Evolutionary conservation across 2,113 vertebrate genomes (phyloP).

Genomic region (Seriola dumerili): DNA sequence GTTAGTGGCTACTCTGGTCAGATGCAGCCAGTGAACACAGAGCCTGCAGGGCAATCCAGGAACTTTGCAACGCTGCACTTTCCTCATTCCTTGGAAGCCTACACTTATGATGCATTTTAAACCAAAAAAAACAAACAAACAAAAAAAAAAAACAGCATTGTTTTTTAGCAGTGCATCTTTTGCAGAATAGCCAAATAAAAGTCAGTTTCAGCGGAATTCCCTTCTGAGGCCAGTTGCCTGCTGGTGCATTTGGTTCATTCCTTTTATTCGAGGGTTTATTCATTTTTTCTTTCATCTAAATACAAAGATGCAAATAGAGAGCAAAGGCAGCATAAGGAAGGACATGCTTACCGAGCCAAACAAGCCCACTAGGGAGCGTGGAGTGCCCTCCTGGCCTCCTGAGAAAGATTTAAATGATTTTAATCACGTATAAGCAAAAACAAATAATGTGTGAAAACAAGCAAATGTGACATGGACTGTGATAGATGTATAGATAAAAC

Average conservation of each 20-base stretch:
- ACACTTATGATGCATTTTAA: conserved; percentile 44
- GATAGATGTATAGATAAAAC: background rate
- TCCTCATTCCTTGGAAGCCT: conserved; percentile 16
- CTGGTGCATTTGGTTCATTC: conserved; percentile 31
- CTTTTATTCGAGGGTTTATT: conserved; percentile 24
- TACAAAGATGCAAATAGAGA: conserved; percentile 33
- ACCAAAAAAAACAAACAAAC: background rate
- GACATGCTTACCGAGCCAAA: conserved; percentile 33
- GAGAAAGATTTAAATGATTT: conserved; percentile 7
- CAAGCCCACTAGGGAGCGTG: conserved; percentile 18
- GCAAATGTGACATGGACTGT: background rate
- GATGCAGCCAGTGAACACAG: conserved; percentile 31
- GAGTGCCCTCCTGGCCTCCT: background rate
- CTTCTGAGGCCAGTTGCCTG: conserved; percentile 28
- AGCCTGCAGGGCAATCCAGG: conserved; percentile 34
- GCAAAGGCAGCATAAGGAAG: conserved; percentile 27
- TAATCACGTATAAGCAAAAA: background rate
- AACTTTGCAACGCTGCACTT: conserved; percentile 52
- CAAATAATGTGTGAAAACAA: background rate
- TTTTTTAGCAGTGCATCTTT: conserved; percentile 34
- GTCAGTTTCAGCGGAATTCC: conserved; percentile 43
- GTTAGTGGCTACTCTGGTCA: conserved; percentile 18
- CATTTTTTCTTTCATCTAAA: background rate
- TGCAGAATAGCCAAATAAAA: conserved; percentile 33
- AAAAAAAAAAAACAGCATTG: conserved; percentile 32